Base-by-base conservation (phyloP, 2,113 vertebrate genomes). In the Nothobranchius kuhntae region DNA sequence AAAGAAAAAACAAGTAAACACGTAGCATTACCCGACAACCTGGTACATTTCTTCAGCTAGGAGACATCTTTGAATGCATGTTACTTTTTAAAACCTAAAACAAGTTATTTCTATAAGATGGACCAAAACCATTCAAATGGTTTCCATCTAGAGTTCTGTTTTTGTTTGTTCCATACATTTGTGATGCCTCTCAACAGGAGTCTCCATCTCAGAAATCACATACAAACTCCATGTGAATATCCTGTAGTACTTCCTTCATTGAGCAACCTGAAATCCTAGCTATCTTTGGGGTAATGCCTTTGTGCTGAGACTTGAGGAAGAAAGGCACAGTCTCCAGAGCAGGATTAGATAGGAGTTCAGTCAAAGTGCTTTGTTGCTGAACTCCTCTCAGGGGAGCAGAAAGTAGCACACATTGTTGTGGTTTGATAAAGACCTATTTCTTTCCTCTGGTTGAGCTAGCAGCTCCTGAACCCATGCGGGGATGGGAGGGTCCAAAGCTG, bases 201-300 rank as follows among this genome's bases (percentile, higher is more conserved):
- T 42, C 13, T 54, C 52, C 50, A 0, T 54, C 54, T 55, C 51
- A 56, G 9, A 53, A 21, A 21, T 21, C 21, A 54, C 1, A 4
- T n/a, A 53, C 66, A 72, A 48, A 45, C 42, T 24, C 58, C 36
- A 36, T 36, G 56, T 30, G 3, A 30, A 30, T 1, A 58, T 78
- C 58, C 65, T 9, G 12, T 54, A 73, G 78, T 69, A 52, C 38
- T 70, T 1, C 38, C 38, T n/a, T 73, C 64, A 75, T 67, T 65
- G 59, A 75, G 61, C 65, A 46, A 74, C 76, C 82, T 85, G 80
- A 71, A 80, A 78, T 62, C 40, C 56, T 35, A 87, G 47, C 80
- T 65, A 65, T 84, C 79, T 81, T 80, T 84, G 72, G 81, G 83
- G 65, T 80, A 60, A 85, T 52, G 68, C 61, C 82, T 86, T 80